Conservation (phyloP, 2,797 vertebrate species). For the Aphelocoma californica region DNA sequence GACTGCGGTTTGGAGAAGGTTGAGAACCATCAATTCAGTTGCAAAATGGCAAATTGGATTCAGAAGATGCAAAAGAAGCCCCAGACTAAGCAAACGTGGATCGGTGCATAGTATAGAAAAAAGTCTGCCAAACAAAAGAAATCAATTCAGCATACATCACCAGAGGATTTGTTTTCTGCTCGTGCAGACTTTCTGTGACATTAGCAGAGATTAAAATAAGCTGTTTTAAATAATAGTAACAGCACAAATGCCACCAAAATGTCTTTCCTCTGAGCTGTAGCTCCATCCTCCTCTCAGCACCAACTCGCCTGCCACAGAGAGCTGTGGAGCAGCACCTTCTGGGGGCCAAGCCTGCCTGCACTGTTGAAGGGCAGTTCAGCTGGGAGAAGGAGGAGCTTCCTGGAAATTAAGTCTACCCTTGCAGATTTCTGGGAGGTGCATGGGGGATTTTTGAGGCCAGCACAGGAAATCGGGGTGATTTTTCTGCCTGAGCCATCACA, state of each 20-base stretch:
- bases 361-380: neutral
- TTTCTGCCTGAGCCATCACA: neutral
- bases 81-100: neutral
- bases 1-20: neutral
- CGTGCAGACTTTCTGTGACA: neutral
- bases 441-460: neutral
- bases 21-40: neutral
- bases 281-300: neutral
- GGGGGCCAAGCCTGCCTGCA: neutral
- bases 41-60: neutral
- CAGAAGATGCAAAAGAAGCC: neutral
- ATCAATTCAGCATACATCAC: neutral
- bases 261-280: neutral
- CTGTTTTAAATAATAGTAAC: slow-evolving; percentile 33
- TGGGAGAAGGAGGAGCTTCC: neutral
- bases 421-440: neutral
- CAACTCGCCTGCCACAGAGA: neutral
- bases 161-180: slow-evolving; percentile 12
- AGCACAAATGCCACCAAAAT: neutral
- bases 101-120: neutral
- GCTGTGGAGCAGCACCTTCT: neutral
- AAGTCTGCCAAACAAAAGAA: neutral
- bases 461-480: neutral
- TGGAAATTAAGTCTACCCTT: neutral
- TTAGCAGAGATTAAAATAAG: slow-evolving; percentile 23